Evolutionary conservation across 2,113 vertebrate species (phyloP), one percentile per base, ranked within the genome.

Genomic region (Notothenia rossii): DNA sequence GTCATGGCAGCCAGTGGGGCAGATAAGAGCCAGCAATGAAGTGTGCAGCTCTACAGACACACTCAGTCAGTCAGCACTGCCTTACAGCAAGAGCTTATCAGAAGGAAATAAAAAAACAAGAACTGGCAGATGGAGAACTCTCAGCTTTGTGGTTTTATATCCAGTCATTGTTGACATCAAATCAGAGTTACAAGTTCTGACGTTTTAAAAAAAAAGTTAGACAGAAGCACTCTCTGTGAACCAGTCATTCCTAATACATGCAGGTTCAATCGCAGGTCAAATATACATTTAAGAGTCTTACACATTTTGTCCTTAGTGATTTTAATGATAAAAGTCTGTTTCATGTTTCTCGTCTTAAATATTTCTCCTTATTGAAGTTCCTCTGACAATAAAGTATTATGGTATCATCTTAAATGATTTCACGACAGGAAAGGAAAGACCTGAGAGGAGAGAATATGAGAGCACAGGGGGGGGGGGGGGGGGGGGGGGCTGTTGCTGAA

Each of bases 11-110:
- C 5, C 60, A 79, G 60, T n/a, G 55, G 29, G 25, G 67, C 77
- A 54, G 81, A 86, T 84, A 84, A 75, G 71, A 69, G 56, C 3
- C 50, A 54, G 51, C 7, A 9, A 50, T 45, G 29, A 62, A 48
- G 20, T n/a, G 40, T 58, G 45, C 46, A 20, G 55, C 67, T 62
- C 68, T 51, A 9, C 58, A 75, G 58, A 64, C 69, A 74, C 67
- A 51, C 50, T 85, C 59, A 29, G 0, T 29, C 29, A 29, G 29
- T 29, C 29, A 62, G 55, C 72, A 59, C 56, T n/a, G 17, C 36
- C 7, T 48, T 3, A 8, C 25, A 25, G 48, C 18, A 10, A 61
- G 14, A 45, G 61, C 73, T 73, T 82, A 83, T 81, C 84, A 75
- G 40, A 61, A 36, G 46, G 48, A 53, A 65, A 53, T 54, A 36